Evolutionary conservation across 1,140 invertebrate species (phyloP), one percentile per base, ranked within the genome.

Genomic region (Popillia japonica): DNA sequence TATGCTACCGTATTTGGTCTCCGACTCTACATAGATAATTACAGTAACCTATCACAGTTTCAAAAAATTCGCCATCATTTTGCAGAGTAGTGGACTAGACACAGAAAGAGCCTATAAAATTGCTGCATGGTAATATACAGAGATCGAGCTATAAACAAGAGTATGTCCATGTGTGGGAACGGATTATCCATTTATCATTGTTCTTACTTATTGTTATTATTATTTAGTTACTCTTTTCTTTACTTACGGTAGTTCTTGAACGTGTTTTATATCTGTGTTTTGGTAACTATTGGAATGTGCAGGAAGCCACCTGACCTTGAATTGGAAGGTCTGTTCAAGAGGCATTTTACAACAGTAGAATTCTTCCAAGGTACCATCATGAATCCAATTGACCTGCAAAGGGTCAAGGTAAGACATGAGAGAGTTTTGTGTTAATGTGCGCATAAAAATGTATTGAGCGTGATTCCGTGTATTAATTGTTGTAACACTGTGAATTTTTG

Each of bases 331-430:
- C 93, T 99, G 86, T 98, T 99, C 92, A 99, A 99, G 92, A 93
- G 98, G 89, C 97, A 99, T 92, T 99, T 99, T 92, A 99, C 97
- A 85, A 99, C 98, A 87, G 97, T 99, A 89, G 97, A 99, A 91
- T 99, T 99, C 93, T 99, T 99, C 93, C 96, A 99, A 92, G 98
- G 98, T 89, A 98, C 96, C 90, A 99, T 99, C 88, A 99, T 99
- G 98, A 99, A 98, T 91, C 96, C 97, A 87, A 98, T 98, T 90
- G 98, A 99, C 91, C 94, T 99, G 80, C 96, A 98, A 89, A 93
- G 98, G 91, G 97, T 99, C 84, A 98, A 98, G 95, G 97, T 99
- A 94, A 95, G 85, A 91, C 23, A 74, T 22, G 27, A 34, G 75
- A 44, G 42, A n/a, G 42, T 55, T 40, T 20, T 22, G 61, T 34